Evolutionary conservation across 2,888 invertebrate genomes (phyloP), one percentile per base, ranked within the genome.

Genomic region (Lampropteryx suffumata): DNA sequence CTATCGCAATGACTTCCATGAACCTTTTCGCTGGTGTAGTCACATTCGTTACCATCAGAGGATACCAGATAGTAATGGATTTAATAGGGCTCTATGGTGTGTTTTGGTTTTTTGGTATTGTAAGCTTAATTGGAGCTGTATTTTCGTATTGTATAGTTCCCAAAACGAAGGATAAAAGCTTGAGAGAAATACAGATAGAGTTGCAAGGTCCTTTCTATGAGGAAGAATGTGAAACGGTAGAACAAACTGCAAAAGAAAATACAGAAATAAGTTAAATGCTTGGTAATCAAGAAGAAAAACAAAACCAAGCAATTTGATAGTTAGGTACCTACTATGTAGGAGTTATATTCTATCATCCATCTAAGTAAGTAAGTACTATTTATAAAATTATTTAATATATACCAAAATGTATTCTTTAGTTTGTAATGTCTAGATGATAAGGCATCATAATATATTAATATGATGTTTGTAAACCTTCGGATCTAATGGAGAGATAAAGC

Each of bases 121-220:
- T 85, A 7, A 82, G 90, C 6, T 72, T 89, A 13, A 37, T 73
- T 11, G 91, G 91, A 0, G 76, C 86, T 0, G 36, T 82, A 3
- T 92, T 91, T 55, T 82, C 91, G 1, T 64, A 73, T 26, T 64
- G 81, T 6, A 45, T 78, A 37, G 87, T 92, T 0, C 92, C 92
- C 2, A 92, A 92, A 70, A 92, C 92, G 0, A 92, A 87, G 61
- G 91, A 91, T 0, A 92, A 92, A 60, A 91, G 91, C 30, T 76
- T 92, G 32, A 69, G 85, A 13, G 91, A 92, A 46, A 92, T 92
- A 50, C 91, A 92, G 62, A 76, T 86, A 10, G 75, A 90, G 24
- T 62, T 92, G 1, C 86, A 90, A 57, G 84, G 86, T 13, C 11
- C 44, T 2, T 34, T 50, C 1, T 50, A 44, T 17, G 44, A 50